Evolutionary conservation across 1,140 invertebrate genomes (phyloP).

Genomic region (Littorina saxatilis): DNA sequence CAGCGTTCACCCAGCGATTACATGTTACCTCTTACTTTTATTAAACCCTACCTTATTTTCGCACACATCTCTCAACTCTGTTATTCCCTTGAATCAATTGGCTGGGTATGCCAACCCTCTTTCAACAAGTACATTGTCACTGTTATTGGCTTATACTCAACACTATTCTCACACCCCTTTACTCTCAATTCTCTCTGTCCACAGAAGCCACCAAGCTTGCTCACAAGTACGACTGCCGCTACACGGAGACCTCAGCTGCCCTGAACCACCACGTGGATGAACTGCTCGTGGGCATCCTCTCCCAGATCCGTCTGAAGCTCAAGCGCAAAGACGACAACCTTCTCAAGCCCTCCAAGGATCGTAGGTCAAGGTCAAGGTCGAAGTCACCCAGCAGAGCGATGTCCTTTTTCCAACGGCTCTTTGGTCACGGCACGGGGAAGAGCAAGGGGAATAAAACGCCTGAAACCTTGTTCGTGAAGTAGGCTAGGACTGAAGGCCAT

Average conservation of each 20-base stretch:
- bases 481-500: too few species aligned
- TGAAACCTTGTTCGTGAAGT: constrained; percentile 49
- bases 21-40: too few species aligned
- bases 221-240: constrained; percentile 80
- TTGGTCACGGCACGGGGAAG: constrained; percentile 46
- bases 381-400: constrained; percentile 39
- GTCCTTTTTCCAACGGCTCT: constrained; percentile 57
- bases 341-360: constrained; percentile 1
- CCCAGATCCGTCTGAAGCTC: constrained; percentile 76
- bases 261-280: constrained; percentile 90
- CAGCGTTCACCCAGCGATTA: too few species aligned
- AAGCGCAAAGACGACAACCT: constrained; percentile 22
- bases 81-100: too few species aligned
- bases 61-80: too few species aligned
- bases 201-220: constrained; percentile 26
- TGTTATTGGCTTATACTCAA: too few species aligned
- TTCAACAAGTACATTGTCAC: too few species aligned
- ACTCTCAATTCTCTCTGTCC: neutral
- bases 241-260: constrained; percentile 88
- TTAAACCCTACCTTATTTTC: too few species aligned
- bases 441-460: constrained; percentile 57
- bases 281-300: constrained; percentile 85
- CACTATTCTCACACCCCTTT: neutral
- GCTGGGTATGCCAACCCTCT: too few species aligned
- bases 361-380: constrained; percentile 30